Base-by-base conservation (phyloP, 2,113 vertebrate genomes). In the Cygnus atratus region DNA sequence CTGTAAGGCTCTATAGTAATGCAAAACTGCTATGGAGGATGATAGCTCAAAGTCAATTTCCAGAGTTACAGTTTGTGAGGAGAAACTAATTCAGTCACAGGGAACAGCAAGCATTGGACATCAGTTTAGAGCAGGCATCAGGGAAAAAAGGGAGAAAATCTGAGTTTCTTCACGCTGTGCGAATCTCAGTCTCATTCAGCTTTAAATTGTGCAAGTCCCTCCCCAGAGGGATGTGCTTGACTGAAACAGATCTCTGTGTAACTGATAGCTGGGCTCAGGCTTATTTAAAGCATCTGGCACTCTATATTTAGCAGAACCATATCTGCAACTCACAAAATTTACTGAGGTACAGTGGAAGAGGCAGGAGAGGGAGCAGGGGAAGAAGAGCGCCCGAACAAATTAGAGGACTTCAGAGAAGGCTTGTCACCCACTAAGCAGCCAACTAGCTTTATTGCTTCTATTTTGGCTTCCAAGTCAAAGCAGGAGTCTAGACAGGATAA, bases 401-500 rank as follows among this genome's bases (percentile, higher is more conserved):
- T 73, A 91, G 55, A 92, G 67, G 67, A 85, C 84, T 93, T 92
- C 54, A 94, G 84, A 84, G 88, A 87, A 93, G 66, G 70, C 91
- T 71, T 95, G 93, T 87, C 94, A 95, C 91, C 84, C 15, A 3
- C 84, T 79, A 91, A 84, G 77, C 3, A 0, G 84, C 86, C 87
- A 93, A 24, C 63, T 70, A 50, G 74, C 77, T 96, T 93, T 91
- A 94, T 10, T 91, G 81, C 87, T 94, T 92, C 92, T 94, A 62
- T 74, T 94, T 76, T 91, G 87, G 71, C 91, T 87, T 77, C 88
- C 83, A 90, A 94, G 70, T 46, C 87, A 95, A 95, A 93, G 79
- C 75, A 92, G 61, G 73, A 96, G 94, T 93, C 93, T 88, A 94
- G 96, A 96, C 97, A 97, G 91, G 57, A 96, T 96, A 97, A 96